Evolutionary conservation across 2,797 vertebrate species (phyloP), one percentile per base, ranked within the genome.

Genomic region (Schizopygopsis pylzovi): DNA sequence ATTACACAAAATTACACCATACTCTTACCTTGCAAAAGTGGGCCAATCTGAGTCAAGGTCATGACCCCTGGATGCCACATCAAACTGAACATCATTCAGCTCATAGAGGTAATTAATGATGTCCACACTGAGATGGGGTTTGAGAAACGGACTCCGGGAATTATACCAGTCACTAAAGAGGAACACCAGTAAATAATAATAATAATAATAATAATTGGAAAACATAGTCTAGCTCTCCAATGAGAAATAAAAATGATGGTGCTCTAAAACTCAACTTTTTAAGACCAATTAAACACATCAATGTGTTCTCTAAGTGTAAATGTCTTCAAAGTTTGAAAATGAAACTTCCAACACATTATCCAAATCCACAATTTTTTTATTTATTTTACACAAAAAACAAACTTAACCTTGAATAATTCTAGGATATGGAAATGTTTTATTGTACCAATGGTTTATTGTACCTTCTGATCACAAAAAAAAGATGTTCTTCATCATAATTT

Each of bases 11-110:
- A 70, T 28, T 20, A 25, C n/a, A 28, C 0, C 15, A 3, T 28
- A 43, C 52, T 47, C 76, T 86, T 95, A 98, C 98, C 98, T 97
- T 89, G 98, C 97, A 94, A 99, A 99, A 0, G 96, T 95, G 1
- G 98, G 98, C 98, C 98, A 99, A 82, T 96, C 94, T 18, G 98
- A 95, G 90, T 99, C 98, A 67, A 99, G 94, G 91, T 99, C 98
- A 49, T 98, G 95, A 84, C 98, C 98, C 91, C 97, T 95, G 28
- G 98, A 97, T 0, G 96, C 96, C 89, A 99, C 94, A 89, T 99
- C 98, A 92, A 99, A 99, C 89, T 98, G 97, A 72, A 99, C 93
- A 0, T 99, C 97, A 8, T 97, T 99, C 88, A 99, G 96, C 91
- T 99, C 98, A 16, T 99, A 99, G 43, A 99, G 95, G 25, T 97